These are phyloP conservation scores for Notarius lentiginosus DNA, from an alignment of 2,113 vertebrate species.

Conservation along the genomic window DNA sequence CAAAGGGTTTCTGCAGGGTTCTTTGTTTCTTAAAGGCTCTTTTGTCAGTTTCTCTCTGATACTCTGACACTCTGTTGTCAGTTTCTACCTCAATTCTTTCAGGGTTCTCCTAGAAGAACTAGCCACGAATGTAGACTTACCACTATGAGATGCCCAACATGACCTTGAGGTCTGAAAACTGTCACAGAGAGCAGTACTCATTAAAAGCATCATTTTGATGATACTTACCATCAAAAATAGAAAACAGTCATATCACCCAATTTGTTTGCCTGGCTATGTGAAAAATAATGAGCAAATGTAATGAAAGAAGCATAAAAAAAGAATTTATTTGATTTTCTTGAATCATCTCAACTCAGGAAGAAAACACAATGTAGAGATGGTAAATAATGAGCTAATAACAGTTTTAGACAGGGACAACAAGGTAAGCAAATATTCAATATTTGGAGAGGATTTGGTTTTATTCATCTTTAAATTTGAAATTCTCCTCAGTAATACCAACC, in stretches of 20 bases:
- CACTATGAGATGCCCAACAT: neutral
- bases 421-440: conserved; percentile 23
- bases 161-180: neutral
- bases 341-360: conserved; percentile 42
- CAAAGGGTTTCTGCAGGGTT: neutral
- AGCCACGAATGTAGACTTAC: neutral
- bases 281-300: conserved; percentile 53
- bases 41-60: no score
- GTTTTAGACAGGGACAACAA: conserved; percentile 36
- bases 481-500: neutral
- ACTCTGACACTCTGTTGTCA: neutral
- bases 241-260: conserved; percentile 31
- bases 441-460: conserved; percentile 24
- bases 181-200: neutral
- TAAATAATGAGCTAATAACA: conserved; percentile 55
- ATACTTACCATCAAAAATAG: conserved; percentile 17
- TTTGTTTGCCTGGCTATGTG: conserved; percentile 39
- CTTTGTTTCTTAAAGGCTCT: neutral
- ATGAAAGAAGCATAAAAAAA: conserved; percentile 47
- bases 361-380: conserved; percentile 45
- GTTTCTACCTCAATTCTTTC: neutral
- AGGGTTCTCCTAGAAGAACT: neutral
- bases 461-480: neutral
- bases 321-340: conserved; percentile 36
- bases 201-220: conserved; percentile 15